Conservation (phyloP, 2,888 invertebrate genomes). For the Stenodera caucasica region DNA sequence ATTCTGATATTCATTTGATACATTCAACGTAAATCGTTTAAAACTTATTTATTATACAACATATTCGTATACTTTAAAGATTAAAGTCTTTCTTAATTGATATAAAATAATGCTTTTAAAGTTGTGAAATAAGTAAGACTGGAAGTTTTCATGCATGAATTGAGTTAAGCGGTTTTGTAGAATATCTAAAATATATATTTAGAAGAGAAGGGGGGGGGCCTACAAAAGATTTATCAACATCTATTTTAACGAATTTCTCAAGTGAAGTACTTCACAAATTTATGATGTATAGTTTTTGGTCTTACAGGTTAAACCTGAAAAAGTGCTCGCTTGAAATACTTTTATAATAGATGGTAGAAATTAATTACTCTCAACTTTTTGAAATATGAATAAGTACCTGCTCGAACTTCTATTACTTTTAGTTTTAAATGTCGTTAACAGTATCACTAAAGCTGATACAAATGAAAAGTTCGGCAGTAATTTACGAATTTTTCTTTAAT, state of each 20-base stretch:
- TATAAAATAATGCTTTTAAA: conserved; percentile 17
- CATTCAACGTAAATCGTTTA: no score
- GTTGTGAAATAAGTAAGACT: conserved; percentile 11
- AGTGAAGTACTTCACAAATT: conserved; percentile 17
- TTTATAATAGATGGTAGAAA: conserved; percentile 22
- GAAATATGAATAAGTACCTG: conserved; percentile 13
- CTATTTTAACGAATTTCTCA: conserved; percentile 23
- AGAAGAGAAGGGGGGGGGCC: conserved; percentile 1
- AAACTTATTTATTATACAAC: conserved; percentile 5
- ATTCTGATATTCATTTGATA: no score
- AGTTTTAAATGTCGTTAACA: conserved; percentile 5
- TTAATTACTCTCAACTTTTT: conserved; percentile 26
- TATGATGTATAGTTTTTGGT: conserved; percentile 19
- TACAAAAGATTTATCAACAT: conserved; percentile 22
- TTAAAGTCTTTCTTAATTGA: conserved; percentile 19
- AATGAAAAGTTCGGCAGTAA: not conserved
- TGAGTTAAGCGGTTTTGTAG: conserved; percentile 23
- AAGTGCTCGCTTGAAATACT: conserved; percentile 15
- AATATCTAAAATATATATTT: conserved; percentile 16
- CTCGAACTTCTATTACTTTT: not conserved
- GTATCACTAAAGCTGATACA: conserved; percentile 1
- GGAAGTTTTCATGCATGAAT: conserved; percentile 17
- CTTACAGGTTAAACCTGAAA: conserved; percentile 19
- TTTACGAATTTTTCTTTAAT: not conserved
- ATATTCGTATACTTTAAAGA: conserved; percentile 14